Base-by-base conservation (phyloP, 2,888 invertebrate species). In the Drosophila leonis region DNA sequence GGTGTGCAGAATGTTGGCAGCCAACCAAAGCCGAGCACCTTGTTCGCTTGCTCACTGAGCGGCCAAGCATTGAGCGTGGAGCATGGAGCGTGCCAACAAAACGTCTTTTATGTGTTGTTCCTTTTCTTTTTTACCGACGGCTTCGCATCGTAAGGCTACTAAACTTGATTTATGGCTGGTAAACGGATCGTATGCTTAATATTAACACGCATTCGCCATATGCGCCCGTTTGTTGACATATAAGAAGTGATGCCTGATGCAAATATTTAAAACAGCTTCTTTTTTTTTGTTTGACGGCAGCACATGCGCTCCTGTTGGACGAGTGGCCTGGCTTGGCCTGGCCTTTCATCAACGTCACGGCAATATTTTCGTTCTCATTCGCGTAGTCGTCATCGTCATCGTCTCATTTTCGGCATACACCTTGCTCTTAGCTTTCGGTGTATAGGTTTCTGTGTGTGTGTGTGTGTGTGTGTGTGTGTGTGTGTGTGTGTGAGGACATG, bases 1-100 rank as follows among this genome's bases (percentile, higher is more conserved):
- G 92, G 92, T 91, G 92, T 85, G 92, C 91, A 88, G 83, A 91
- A 91, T 88, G 91, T 91, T 91, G 92, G 91, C 92, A 91, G 85
- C 91, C 91, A 92, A 91, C 91, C 91, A 91, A 92, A 91, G 92
- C 84, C 82, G 72, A 89, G 92, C 86, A 87, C 84, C 88, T 90
- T 90, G 71, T 69, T 73, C 78, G 75, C 80, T 77, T 80, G 73
- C 69, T 75, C 84, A 77, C 83, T 60, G 76, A 62, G 55, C 56
- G 56, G 48, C 41, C n/a, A 41, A 29, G 29, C 83, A 72, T 78
- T 57, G 75, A 57, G 41, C 61, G 35, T 41, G 33, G 51, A 48
- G 35, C 52, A 27, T 24, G 49, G 56, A 42, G 64, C 61, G 42
- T 60, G 42, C 15, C 27, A 41, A 39, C 15, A 55, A 46, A 20